phyloP scores from a whole-genome alignment of 2,113 vertebrate species.

The Anthoscopus minutus region DNA sequence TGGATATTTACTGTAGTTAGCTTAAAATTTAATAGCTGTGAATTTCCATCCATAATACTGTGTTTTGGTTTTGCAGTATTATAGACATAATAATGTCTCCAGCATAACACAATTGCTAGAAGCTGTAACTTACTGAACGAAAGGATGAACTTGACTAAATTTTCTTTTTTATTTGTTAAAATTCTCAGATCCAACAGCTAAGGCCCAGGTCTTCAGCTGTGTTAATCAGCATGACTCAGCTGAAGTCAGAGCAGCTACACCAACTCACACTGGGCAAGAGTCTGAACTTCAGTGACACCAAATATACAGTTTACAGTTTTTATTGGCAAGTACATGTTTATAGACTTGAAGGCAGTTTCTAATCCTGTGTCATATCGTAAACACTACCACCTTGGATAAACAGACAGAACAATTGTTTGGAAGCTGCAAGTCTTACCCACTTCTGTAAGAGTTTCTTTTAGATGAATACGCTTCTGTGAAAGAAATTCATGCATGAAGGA shows the following conservation, averaged over 20 bases:
- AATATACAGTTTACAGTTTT: not conserved
- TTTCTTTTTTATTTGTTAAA: not conserved
- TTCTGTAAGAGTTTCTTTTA: not conserved
- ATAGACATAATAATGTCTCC: not conserved
- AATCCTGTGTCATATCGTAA: conserved; percentile 31
- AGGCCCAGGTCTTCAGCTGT: not conserved
- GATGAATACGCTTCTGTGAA: not conserved
- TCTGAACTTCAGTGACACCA: not conserved
- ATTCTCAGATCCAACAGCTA: not conserved
- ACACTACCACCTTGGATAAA: not conserved
- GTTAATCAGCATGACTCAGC: not conserved
- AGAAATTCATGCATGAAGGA: not conserved
- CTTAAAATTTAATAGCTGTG: not conserved
- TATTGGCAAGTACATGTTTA: conserved; percentile 2
- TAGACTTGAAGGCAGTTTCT: conserved; percentile 12
- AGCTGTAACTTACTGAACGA: not conserved
- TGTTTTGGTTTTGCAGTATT: not conserved
- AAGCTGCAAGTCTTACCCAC: not conserved
- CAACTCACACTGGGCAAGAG: not conserved
- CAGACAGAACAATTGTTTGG: not conserved
- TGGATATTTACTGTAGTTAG: not conserved
- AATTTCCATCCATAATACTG: conserved; percentile 21
- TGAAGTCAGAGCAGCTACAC: not conserved
- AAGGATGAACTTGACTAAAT: not conserved
- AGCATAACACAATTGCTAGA: not conserved